Percentiles rank a stretch among this genome's conserved stretches.
These are phyloP conservation scores for Platycnemis pennipes DNA, from an alignment of 2,888 invertebrate genomes.

Conservation along the genomic window DNA sequence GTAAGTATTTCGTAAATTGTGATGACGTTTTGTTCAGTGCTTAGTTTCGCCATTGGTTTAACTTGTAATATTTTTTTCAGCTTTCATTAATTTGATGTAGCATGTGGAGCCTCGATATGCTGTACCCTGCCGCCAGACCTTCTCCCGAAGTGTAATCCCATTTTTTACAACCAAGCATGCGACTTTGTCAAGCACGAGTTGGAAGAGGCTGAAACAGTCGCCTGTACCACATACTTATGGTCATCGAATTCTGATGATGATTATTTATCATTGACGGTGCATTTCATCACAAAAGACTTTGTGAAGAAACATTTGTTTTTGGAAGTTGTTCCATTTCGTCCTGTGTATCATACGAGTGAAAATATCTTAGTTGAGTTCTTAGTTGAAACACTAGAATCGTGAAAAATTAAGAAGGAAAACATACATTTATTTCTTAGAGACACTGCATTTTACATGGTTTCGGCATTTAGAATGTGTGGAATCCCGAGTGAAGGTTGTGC, in stretches of 20 bases:
- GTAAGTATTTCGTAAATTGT: background rate
- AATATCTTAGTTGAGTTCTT: background rate
- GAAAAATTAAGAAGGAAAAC: background rate
- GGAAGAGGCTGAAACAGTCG: background rate
- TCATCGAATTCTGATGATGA: background rate
- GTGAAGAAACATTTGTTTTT: background rate
- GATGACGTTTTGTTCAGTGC: background rate
- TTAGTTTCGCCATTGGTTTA: background rate
- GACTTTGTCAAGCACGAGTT: background rate
- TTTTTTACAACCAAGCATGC: background rate
- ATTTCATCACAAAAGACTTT: background rate
- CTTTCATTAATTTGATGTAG: background rate
- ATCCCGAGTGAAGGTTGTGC: background rate
- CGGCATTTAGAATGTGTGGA: background rate
- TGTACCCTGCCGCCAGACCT: background rate
- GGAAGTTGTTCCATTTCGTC: background rate
- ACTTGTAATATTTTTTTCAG: background rate
- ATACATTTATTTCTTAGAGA: background rate
- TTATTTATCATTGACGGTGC: background rate
- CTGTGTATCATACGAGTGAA: background rate
- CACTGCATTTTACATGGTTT: too few species aligned
- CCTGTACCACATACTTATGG: background rate
- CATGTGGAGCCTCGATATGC: background rate
- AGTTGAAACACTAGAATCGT: background rate
- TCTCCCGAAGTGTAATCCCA: background rate